A percentile compares a stretch with the other conserved stretches of the same genome.
These are phyloP conservation scores for Aegotheles bennettii DNA, from an alignment of 2,113 vertebrate species.

Conservation along the genomic window DNA sequence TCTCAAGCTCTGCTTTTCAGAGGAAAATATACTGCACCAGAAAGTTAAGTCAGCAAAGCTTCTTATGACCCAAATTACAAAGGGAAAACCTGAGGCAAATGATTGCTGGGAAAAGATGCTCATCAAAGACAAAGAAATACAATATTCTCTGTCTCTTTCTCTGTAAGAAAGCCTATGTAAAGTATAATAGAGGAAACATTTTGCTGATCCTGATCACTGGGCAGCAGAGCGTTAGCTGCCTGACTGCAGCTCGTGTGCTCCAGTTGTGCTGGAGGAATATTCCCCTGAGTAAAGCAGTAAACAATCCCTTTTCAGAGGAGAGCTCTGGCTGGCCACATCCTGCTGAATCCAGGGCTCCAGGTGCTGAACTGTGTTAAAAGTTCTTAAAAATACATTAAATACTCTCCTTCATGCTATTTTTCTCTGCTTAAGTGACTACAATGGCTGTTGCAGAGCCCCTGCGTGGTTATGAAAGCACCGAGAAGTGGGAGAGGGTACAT, in stretches of 20 bases:
- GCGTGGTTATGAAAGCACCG: neutral
- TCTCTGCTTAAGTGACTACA: neutral
- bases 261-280: neutral
- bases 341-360: neutral
- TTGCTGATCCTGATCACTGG: constrained; percentile 7
- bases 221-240: neutral
- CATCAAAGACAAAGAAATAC: constrained; percentile 24
- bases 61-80: constrained; percentile 31
- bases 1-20: neutral
- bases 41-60: constrained; percentile 45
- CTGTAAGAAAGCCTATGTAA: neutral
- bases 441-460: neutral
- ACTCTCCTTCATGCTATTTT: neutral
- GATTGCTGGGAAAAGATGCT: constrained; percentile 32
- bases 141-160: neutral
- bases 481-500: neutral
- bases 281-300: neutral
- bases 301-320: neutral
- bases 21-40: neutral
- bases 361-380: neutral
- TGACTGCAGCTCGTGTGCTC: neutral
- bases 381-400: neutral
- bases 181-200: neutral
- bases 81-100: constrained; percentile 26
- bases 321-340: neutral